A percentile compares a stretch with the other conserved stretches of the same genome.
Conservation (phyloP, 2,113 vertebrate genomes). For the Sander vitreus region DNA sequence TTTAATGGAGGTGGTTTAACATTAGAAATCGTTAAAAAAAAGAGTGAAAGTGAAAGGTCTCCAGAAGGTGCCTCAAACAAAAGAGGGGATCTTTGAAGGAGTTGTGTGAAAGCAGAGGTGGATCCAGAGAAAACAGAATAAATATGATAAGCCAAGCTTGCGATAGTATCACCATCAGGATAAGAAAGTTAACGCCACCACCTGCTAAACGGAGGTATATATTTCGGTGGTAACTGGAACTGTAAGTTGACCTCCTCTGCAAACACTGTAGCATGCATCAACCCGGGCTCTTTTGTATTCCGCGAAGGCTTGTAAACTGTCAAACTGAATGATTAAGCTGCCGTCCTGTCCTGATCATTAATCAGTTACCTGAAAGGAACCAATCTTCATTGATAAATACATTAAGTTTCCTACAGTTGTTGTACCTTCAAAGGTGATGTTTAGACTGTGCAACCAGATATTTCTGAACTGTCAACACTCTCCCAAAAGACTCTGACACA, state of each 20-base stretch:
- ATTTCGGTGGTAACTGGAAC: neutral
- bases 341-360: neutral
- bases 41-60: neutral
- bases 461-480: conserved; percentile 43
- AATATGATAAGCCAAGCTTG: neutral
- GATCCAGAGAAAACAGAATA: neutral
- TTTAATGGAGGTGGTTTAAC: neutral
- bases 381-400: neutral
- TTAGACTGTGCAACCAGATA: conserved; percentile 34
- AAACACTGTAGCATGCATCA: neutral
- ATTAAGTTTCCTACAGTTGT: neutral
- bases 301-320: neutral
- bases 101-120: neutral
- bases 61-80: neutral
- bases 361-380: neutral
- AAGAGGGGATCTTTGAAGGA: neutral
- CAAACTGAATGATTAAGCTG: neutral
- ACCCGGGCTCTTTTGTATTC: neutral
- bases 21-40: neutral
- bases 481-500: neutral
- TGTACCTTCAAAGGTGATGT: conserved; percentile 1
- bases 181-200: neutral
- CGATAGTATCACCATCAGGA: neutral
- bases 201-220: neutral
- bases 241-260: neutral